Base-by-base conservation (phyloP, 2,888 invertebrate species). In the Parapristionchus giblindavisi region DNA sequence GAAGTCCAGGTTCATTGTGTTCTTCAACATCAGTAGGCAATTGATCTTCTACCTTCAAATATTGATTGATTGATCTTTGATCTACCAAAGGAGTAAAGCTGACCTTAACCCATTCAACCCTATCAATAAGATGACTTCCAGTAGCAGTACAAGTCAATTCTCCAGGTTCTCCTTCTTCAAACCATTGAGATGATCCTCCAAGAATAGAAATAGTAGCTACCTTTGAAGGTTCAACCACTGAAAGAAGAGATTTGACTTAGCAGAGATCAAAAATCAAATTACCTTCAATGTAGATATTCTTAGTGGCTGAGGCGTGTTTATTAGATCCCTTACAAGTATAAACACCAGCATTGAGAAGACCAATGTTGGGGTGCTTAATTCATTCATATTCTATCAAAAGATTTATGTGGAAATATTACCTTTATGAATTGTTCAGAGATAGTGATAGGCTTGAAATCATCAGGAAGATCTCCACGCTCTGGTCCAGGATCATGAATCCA, bases 301-400 rank as follows among this genome's bases (percentile, higher is more conserved):
- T 87, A 29, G 87, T 85, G 36, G 87, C 87, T n/a, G 86, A 83
- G n/a, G 85, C 85, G 71, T 84, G 83, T 8, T 83, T 77, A 79
- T 89, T 89, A 66, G 85, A 84, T 54, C 89, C 89, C 32, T 88
- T 87, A 83, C 90, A 90, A 11, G 88, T 86, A 83, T 90, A 90
- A 29, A 82, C 79, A 52, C 88, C 88, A 68, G 85, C 84, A 89
- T 72, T 87, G 71, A 83, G 80, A 27, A 87, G 79, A 38, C 85
- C 85, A 56, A 87, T 83, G 34, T 81, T 78, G 24, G 87, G 86
- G 75, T 88, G 87, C 58, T 82, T 78, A n/a, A n/a, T 34, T 29
- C 29, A 29, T 0, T 8, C 17, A 43, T 14, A 43, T 11, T 21
- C 29, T 61, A 5, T 21, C 36, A 2, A n/a, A 38, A 34, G 21